Conservation (phyloP, 2,113 vertebrate genomes). For the Cinclus mexicanus region DNA sequence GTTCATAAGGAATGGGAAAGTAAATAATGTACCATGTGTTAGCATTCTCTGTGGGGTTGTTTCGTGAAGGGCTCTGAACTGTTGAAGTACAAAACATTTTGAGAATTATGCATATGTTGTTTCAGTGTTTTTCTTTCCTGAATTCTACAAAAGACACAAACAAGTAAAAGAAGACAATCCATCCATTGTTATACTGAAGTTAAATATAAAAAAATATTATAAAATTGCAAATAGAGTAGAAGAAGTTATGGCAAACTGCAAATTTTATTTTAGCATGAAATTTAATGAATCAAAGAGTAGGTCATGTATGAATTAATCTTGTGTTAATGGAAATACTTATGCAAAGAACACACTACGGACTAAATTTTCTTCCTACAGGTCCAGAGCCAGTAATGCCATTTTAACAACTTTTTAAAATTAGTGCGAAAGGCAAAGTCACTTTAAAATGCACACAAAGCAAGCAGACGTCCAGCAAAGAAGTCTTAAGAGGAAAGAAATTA, state of each 20-base stretch:
- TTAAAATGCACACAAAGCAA: neutral
- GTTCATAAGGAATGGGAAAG: neutral
- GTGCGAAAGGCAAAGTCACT: neutral
- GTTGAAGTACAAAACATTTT: neutral
- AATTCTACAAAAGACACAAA: neutral
- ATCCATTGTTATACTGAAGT: neutral
- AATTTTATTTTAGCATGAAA: neutral
- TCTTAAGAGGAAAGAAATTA: neutral
- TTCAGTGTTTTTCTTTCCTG: neutral
- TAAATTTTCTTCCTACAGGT: neutral
- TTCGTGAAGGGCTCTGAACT: neutral
- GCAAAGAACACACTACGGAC: neutral
- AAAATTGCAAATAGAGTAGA: neutral
- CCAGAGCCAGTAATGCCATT: neutral
- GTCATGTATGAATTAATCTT: neutral
- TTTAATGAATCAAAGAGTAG: neutral
- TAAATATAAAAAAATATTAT: neutral
- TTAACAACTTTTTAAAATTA: neutral
- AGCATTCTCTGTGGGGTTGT: neutral
- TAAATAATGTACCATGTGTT: neutral
- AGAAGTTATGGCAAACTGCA: neutral
- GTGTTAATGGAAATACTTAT: neutral
- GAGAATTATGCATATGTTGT: neutral
- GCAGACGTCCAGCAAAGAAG: neutral
- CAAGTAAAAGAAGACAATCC: neutral